Evolutionary conservation across 2,888 invertebrate genomes (phyloP), one percentile per base, ranked within the genome.

Genomic region (Caenorhabditis sp.): DNA sequence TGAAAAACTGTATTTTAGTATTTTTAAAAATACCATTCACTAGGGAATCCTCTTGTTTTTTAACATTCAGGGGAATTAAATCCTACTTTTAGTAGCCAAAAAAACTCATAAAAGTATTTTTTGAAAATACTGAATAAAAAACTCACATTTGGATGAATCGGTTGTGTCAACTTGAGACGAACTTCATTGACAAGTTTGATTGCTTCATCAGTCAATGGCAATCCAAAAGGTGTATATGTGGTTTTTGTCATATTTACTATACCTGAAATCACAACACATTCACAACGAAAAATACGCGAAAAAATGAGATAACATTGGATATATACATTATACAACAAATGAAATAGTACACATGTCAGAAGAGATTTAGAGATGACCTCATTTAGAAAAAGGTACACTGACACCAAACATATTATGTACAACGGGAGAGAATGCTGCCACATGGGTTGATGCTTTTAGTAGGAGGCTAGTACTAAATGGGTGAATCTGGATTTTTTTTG

Each of bases 61-160:
- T 10, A 10, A 36, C 5, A 36, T 36, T 36, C 36, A 10, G 5
- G 7, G 5, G 36, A 8, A 8, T 36, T 10, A 36, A 36, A 36
- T 36, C 36, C 36, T n/a, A n/a, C n/a, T n/a, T n/a, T n/a, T n/a
- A 2, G 23, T 31, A 10, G 31, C 5, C 4, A 31, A 31, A 31
- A 31, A 31, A 31, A 31, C 31, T 31, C n/a, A n/a, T n/a, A n/a
- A n/a, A n/a, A n/a, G n/a, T n/a, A n/a, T n/a, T n/a, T n/a, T n/a
- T n/a, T n/a, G n/a, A n/a, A n/a, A n/a, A n/a, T n/a, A n/a, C n/a
- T n/a, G n/a, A n/a, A n/a, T n/a, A 20, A 14, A 23, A n/a, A 25
- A 56, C 69, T 66, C 54, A 86, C 86, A 61, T 76, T 83, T 1
- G 86, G 84, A 74, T 84, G 82, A 25, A 87, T 83, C 8, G 84